Base-by-base conservation (phyloP, 2,888 invertebrate genomes). In the Rhaphigaster nebulosa region DNA sequence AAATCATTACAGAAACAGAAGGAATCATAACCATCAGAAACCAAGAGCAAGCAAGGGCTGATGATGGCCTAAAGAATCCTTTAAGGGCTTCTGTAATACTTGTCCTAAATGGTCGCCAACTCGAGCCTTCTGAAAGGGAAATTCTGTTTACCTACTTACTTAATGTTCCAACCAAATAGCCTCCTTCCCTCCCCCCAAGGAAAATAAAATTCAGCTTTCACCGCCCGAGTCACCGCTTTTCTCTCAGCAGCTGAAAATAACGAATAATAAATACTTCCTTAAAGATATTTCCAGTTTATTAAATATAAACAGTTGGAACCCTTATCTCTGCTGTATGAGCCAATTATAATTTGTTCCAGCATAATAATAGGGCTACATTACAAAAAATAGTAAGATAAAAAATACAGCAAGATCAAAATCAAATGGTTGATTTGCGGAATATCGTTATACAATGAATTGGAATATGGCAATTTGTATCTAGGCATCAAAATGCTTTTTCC, bases 81-180 rank as follows among this genome's bases (percentile, higher is more conserved):
- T 50, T 84, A 80, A 80, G 41, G 80, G 26, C 38, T 41, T 38
- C 20, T 12, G n/a, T n/a, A 45, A 45, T 84, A 45, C 45, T 50
- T 84, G 80, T 26, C 70, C 70, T 76, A 76, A 76, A 76, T 76
- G 70, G 70, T 76, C 65, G 65, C 70, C 70, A 76, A 76, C 34
- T 23, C 38, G 8, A 38, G 70, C 84, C n/a, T 80, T 45, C 80
- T 41, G 26, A 80, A 80, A 41, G 80, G 80, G 80, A 80, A 80
- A 80, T 80, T 80, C 80, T 41, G 45, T 80, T 80, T 80, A 65
- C 41, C 80, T 50, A 38, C 84, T 45, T 84, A 84, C 84, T 84
- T 84, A 84, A 84, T 84, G 84, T 84, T 45, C 84, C 84, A 20
- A 38, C 34, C 65, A 13, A 80, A 41, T 26, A 18, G 38, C 41